Conservation (phyloP, 53 echinoderm and acorn worm genomes). For the Henricia sp. region DNA sequence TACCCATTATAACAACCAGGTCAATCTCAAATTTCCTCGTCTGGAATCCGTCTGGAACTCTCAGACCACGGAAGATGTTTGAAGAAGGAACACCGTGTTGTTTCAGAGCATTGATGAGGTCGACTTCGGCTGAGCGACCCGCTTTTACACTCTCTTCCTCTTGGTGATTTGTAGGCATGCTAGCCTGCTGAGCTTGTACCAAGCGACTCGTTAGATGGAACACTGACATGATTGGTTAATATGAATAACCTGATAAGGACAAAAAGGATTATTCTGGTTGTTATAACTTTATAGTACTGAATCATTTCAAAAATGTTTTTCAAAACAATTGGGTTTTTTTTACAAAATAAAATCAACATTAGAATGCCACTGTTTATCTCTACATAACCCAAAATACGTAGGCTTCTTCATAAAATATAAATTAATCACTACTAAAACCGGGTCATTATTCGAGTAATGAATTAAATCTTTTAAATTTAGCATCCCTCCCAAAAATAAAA, state of each 20-base stretch:
- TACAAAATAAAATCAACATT: constrained; percentile 8
- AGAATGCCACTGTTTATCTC: background rate
- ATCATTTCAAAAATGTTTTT: too few relatives aligned
- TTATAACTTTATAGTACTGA: too few relatives aligned
- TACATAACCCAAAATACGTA: too few relatives aligned
- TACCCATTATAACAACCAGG: constrained; percentile 87
- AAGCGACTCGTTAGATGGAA: constrained; percentile 78
- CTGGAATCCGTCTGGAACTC: constrained; percentile 93
- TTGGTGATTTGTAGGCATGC: constrained; percentile 67
- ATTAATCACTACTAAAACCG: too few relatives aligned
- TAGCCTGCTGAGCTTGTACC: constrained; percentile 91
- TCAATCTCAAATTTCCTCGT: constrained; percentile 91
- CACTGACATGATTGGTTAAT: constrained; percentile 63
- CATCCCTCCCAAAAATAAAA: too few relatives aligned
- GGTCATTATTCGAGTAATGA: too few relatives aligned
- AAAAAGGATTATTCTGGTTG: too few relatives aligned
- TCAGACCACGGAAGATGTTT: constrained; percentile 78
- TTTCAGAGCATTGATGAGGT: constrained; percentile 64
- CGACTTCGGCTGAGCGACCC: constrained; percentile 84
- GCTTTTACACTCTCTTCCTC: constrained; percentile 86
- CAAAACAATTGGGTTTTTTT: background rate
- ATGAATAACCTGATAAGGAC: too few relatives aligned
- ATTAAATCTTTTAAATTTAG: too few relatives aligned
- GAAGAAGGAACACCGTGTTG: constrained; percentile 66
- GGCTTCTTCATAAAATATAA: too few relatives aligned